Conservation (phyloP, 2,797 vertebrate genomes). For the Sylvilagus floridanus region DNA sequence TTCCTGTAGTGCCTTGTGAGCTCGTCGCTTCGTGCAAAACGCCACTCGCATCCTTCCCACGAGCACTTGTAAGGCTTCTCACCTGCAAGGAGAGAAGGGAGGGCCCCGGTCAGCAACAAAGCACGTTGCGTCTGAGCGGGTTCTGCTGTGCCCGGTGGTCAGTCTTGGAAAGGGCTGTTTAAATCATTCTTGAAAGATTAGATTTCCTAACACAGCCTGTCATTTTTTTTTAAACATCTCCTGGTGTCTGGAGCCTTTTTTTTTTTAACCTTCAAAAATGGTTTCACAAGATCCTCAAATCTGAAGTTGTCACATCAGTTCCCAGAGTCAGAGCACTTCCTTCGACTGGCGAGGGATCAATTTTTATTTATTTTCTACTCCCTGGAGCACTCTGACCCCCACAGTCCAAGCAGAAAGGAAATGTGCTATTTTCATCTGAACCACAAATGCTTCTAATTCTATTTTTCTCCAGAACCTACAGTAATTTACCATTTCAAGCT, state of each 20-base stretch:
- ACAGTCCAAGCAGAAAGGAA: constrained; percentile 76
- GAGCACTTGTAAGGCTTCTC: constrained; percentile 99
- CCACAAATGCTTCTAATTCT: constrained; percentile 78
- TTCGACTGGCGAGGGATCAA: constrained; percentile 70
- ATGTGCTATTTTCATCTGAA: constrained; percentile 83
- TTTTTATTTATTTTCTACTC: constrained; percentile 82
- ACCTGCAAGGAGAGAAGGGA: constrained; percentile 90
- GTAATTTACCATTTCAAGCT: constrained; percentile 69
- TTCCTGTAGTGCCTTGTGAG: constrained; percentile 99
- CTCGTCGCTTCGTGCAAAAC: constrained; percentile 99
- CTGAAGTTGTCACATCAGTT: constrained; percentile 59
- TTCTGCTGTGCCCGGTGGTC: background rate
- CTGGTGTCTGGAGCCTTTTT: background rate
- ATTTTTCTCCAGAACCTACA: constrained; percentile 77
- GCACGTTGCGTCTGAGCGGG: background rate
- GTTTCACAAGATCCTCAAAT: constrained; percentile 55
- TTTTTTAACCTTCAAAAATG: constrained; percentile 72
- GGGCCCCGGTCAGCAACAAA: constrained; percentile 75
- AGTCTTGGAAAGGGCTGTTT: background rate
- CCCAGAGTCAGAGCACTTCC: constrained; percentile 70
- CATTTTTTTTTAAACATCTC: background rate
- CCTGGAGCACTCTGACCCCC: constrained; percentile 69
- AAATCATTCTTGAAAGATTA: background rate
- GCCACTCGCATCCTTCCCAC: constrained; percentile 99
- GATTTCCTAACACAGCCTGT: background rate